phyloP scores from a whole-genome alignment of 2,888 invertebrate species.

The Cataglyphis altisquamis region DNA sequence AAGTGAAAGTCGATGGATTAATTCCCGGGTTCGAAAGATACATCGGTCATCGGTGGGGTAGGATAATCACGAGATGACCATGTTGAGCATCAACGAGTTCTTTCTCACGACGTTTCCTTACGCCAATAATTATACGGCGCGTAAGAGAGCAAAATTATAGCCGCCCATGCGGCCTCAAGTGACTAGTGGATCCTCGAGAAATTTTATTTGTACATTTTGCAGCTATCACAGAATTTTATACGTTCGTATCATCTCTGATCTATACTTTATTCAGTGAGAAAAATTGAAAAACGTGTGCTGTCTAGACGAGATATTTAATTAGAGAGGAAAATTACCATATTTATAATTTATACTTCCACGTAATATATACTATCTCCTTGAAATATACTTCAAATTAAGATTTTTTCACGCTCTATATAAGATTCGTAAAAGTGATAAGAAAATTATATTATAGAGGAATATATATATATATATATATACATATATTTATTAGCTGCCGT shows the following conservation, averaged over 20 bases:
- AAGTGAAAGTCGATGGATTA: conserved; percentile 76
- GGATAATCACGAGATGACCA: conserved; percentile 73
- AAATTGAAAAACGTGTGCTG: neutral
- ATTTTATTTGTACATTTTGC: conserved; percentile 51
- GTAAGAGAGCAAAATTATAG: conserved; percentile 47
- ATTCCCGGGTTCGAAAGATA: conserved; percentile 60
- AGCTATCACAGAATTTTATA: conserved; percentile 18
- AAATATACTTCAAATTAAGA: conserved; percentile 12
- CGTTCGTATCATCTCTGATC: conserved; percentile 17
- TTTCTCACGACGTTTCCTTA: conserved; percentile 72
- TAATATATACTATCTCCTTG: neutral
- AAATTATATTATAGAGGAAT: neutral
- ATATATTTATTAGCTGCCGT: neutral
- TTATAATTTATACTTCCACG: conserved; percentile 3
- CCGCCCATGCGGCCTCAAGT: conserved; percentile 36
- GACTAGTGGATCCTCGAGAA: conserved; percentile 33
- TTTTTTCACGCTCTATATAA: neutral
- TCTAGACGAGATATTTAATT: conserved; percentile 19
- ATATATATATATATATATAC: neutral
- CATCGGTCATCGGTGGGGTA: conserved; percentile 29
- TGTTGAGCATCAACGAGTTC: conserved; percentile 68
- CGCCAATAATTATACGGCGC: conserved; percentile 55
- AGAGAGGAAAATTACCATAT: conserved; percentile 25
- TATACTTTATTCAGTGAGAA: conserved; percentile 28
- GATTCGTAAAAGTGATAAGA: neutral